Conservation (phyloP, 2,797 vertebrate genomes). For the Pantherophis vulpinus region DNA sequence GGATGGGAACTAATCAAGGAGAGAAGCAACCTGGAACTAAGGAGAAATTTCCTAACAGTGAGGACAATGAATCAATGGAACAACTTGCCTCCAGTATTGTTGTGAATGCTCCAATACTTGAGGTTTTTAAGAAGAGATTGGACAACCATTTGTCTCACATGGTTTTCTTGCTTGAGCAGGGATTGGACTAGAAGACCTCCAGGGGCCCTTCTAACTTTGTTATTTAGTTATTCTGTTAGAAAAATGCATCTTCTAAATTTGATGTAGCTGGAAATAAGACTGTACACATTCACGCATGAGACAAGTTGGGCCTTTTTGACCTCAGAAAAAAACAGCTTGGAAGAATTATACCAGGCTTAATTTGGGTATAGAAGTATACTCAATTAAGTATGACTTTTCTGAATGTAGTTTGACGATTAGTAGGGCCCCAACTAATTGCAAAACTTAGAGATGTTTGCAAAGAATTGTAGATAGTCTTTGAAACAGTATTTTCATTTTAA, state of each 20-base stretch:
- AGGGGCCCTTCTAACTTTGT: not conserved
- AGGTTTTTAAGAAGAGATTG: not conserved
- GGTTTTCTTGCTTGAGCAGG: not conserved
- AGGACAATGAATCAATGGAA: not conserved
- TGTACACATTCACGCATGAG: too few relatives aligned
- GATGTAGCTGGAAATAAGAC: not conserved
- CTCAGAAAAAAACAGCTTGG: not conserved
- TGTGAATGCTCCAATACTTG: not conserved
- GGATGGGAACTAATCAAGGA: not conserved
- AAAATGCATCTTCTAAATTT: not conserved
- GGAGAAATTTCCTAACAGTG: not conserved
- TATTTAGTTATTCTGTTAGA: too few relatives aligned
- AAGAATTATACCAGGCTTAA: not conserved
- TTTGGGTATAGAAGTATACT: not conserved
- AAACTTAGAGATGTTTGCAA: not conserved
- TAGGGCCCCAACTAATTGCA: not conserved
- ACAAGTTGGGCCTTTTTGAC: not conserved
- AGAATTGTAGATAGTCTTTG: not conserved
- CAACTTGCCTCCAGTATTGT: not conserved
- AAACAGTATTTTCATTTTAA: not conserved
- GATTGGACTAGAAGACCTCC: not conserved
- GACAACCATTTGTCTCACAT: not conserved
- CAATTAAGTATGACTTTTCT: not conserved
- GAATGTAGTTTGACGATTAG: not conserved
- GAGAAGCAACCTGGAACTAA: not conserved